These are phyloP conservation scores for Polypedilum vanderplanki DNA, from an alignment of 1,140 invertebrate species.

Conservation along the genomic window DNA sequence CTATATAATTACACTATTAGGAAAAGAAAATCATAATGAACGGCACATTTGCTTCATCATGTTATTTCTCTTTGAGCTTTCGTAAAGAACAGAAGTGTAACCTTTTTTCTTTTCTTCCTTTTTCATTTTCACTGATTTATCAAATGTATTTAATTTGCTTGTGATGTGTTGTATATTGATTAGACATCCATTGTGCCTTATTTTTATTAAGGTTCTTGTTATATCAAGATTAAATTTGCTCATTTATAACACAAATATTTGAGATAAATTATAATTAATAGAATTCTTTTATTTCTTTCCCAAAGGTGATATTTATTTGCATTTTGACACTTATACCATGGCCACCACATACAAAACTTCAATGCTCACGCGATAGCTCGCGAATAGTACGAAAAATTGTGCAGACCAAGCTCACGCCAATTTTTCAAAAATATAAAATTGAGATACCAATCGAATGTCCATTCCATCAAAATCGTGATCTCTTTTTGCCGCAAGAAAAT, in stretches of 20 bases:
- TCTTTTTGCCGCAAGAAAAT: constrained; percentile 75
- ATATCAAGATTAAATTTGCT: too few species aligned
- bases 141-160: background rate
- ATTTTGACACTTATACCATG: constrained; percentile 76
- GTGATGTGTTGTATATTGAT: constrained; percentile 30
- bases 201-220: constrained; percentile 37
- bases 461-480: constrained; percentile 77
- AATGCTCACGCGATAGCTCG: constrained; percentile 81
- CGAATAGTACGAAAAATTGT: constrained; percentile 81
- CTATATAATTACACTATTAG: too few species aligned
- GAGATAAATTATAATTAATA: constrained; percentile 16
- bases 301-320: constrained; percentile 65
- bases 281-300: constrained; percentile 36
- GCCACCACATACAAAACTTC: constrained; percentile 75
- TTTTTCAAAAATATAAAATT: constrained; percentile 74
- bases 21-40: too few species aligned
- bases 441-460: constrained; percentile 80
- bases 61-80: too few species aligned
- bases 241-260: too few species aligned
- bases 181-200: background rate
- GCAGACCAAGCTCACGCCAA: constrained; percentile 83
- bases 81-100: too few species aligned
- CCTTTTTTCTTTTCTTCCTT: too few species aligned
- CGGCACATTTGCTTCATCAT: too few species aligned
- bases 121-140: too few species aligned